These are phyloP conservation scores for Sinocyclocheilus grahami DNA, from an alignment of 2,113 vertebrate species.

Conservation along the genomic window DNA sequence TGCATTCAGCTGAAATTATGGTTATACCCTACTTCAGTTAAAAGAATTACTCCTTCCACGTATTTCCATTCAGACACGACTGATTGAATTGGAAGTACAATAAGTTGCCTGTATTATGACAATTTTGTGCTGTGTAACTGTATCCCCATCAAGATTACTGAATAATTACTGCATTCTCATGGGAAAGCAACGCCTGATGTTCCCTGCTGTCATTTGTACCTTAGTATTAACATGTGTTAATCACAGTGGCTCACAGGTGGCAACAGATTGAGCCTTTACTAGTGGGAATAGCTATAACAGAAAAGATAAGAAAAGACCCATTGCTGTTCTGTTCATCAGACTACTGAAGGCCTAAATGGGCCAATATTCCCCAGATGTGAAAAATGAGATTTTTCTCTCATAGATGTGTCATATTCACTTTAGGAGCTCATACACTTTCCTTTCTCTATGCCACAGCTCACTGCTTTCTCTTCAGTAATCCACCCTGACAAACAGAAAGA, in stretches of 20 bases:
- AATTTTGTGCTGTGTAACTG: not conserved
- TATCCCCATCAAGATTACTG: not conserved
- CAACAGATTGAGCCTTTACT: constrained; percentile 12
- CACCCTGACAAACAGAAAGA: constrained; percentile 36
- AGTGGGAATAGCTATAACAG: not conserved
- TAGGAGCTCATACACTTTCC: constrained; percentile 36
- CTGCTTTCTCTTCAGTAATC: constrained; percentile 19
- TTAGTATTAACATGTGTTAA: constrained; percentile 25
- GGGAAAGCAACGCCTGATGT: constrained; percentile 7
- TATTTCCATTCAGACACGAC: not conserved
- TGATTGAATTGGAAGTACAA: not conserved
- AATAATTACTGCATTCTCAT: not conserved
- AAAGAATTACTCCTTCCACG: not conserved
- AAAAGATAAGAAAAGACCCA: constrained; percentile 22
- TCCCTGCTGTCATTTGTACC: constrained; percentile 6
- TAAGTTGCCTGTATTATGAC: not conserved
- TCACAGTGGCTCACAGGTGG: not conserved
- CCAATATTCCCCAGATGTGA: constrained; percentile 35
- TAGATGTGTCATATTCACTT: constrained; percentile 46
- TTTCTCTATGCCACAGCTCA: constrained; percentile 14
- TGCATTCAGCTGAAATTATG: constrained; percentile 14
- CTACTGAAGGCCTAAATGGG: constrained; percentile 30
- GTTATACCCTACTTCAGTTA: not conserved
- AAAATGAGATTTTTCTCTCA: constrained; percentile 41
- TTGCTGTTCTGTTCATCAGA: constrained; percentile 38